Conservation (phyloP, 2,113 vertebrate species). For the Hassar affinis region DNA sequence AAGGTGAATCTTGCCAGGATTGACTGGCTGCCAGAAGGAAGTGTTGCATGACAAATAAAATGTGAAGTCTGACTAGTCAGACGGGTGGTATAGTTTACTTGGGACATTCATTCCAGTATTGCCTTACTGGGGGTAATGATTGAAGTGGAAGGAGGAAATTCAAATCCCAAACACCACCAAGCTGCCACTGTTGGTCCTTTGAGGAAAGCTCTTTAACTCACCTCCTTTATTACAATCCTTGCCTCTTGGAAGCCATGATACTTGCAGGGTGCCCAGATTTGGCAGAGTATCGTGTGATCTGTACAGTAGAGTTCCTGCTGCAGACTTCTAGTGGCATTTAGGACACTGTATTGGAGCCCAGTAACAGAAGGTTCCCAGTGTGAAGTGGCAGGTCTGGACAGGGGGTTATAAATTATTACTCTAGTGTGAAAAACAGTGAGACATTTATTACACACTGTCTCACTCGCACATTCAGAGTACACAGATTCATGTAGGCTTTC, state of each 20-base stretch:
- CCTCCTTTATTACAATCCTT: neutral
- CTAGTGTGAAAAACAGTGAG: constrained; percentile 49
- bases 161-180: neutral
- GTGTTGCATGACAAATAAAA: constrained; percentile 27
- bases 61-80: constrained; percentile 24
- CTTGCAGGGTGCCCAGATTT: neutral
- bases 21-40: constrained; percentile 29
- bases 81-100: constrained; percentile 11
- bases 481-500: neutral
- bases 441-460: constrained; percentile 33
- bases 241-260: neutral
- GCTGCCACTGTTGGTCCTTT: neutral
- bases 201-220: neutral
- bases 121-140: neutral
- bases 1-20: constrained; percentile 20
- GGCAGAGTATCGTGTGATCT: neutral
- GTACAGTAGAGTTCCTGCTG: constrained; percentile 16
- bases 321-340: constrained; percentile 33
- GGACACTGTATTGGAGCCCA: constrained; percentile 27
- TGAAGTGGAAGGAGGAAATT: neutral
- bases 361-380: constrained; percentile 51
- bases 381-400: constrained; percentile 46
- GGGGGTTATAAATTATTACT: constrained; percentile 38
- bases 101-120: neutral
- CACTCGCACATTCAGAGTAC: constrained; percentile 19